These are phyloP conservation scores for Nothocercus nigrocapillus DNA, from an alignment of 2,113 vertebrate species.

Conservation along the genomic window DNA sequence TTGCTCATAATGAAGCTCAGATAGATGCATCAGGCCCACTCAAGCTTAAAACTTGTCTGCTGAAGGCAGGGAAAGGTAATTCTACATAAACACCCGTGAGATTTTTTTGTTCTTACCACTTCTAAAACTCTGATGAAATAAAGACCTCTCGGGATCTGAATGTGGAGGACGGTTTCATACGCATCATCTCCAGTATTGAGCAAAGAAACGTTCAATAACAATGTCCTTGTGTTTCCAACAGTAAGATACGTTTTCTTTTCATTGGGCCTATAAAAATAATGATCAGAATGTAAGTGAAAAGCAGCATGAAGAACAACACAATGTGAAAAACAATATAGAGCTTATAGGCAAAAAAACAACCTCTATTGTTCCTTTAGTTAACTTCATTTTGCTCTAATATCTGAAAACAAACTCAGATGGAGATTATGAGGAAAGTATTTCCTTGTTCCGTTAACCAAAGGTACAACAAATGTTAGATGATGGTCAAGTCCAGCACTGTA, in stretches of 20 bases:
- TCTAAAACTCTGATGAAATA: constrained; percentile 89
- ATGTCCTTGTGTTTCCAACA: constrained; percentile 84
- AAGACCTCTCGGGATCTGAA: constrained; percentile 85
- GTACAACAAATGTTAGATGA: accelerated
- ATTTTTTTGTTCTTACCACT: constrained; percentile 78
- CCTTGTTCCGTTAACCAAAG: not conserved
- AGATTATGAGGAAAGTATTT: not conserved
- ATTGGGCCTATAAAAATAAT: constrained; percentile 74
- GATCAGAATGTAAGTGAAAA: not conserved
- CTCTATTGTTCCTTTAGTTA: not conserved
- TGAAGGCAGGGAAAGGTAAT: not conserved
- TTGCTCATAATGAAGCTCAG: not conserved
- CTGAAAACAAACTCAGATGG: not conserved
- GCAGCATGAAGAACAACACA: not conserved
- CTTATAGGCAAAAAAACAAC: not conserved
- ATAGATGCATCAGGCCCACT: not conserved
- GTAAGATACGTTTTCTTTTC: constrained; percentile 84
- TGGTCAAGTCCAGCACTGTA: not conserved
- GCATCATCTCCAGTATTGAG: constrained; percentile 91
- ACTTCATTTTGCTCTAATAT: not conserved
- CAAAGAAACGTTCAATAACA: constrained; percentile 84
- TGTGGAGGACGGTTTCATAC: constrained; percentile 84
- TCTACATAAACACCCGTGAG: not conserved
- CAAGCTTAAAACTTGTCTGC: not conserved
- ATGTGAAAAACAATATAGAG: not conserved